Percentiles rank a stretch among this genome's conserved stretches.
Evolutionary conservation across 2,113 vertebrate species (phyloP).

Genomic region (Garra rufa): DNA sequence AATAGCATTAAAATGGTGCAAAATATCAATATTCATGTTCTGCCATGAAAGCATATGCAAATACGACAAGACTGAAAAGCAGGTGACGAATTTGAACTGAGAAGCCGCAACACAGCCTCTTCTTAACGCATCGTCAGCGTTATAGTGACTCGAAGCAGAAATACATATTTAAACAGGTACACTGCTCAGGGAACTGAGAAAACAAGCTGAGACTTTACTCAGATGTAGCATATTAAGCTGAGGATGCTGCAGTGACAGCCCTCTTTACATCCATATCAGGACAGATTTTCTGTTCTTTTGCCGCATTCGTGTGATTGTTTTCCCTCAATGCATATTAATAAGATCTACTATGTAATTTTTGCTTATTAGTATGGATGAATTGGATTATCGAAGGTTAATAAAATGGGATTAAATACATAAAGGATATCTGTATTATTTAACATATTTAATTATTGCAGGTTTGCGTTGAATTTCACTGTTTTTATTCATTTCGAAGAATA

Average conservation of each 20-base stretch:
- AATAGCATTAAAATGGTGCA: not conserved
- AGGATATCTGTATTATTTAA: too few species aligned
- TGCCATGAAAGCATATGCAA: not conserved
- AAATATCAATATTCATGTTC: not conserved
- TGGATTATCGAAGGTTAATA: too few species aligned
- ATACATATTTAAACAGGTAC: constrained; percentile 36
- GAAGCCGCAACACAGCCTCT: not conserved
- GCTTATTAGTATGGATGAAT: too few species aligned
- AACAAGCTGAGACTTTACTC: not conserved
- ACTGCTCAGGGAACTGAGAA: constrained; percentile 10
- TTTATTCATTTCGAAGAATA: too few species aligned
- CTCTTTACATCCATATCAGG: not conserved
- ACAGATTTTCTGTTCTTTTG: not conserved
- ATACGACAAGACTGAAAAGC: not conserved
- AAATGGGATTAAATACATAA: too few species aligned
- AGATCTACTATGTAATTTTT: too few species aligned
- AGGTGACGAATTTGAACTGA: not conserved
- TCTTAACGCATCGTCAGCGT: not conserved
- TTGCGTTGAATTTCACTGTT: too few species aligned
- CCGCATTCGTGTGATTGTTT: not conserved
- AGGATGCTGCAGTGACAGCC: not conserved
- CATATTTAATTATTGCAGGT: too few species aligned
- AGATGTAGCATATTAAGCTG: not conserved
- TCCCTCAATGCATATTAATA: not conserved
- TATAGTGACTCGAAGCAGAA: constrained; percentile 16